These are phyloP conservation scores for Hirudinaria manillensis DNA, from an alignment of 2,888 invertebrate genomes.

Conservation along the genomic window DNA sequence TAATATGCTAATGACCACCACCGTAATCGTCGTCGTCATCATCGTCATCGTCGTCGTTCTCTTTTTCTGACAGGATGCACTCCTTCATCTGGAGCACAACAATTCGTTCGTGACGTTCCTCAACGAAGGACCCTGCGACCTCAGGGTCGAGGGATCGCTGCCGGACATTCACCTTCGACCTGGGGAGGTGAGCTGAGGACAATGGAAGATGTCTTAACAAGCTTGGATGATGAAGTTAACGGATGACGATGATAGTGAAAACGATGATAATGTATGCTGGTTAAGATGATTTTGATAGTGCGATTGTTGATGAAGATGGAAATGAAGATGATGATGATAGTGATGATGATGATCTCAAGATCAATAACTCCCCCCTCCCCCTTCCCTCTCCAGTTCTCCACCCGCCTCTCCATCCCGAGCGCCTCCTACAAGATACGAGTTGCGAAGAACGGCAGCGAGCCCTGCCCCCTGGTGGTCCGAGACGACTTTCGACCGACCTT, in stretches of 20 bases:
- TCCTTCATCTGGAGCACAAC: slow-evolving; percentile 54
- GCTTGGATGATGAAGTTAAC: neutral
- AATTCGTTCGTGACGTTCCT: slow-evolving; percentile 58
- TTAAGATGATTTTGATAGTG: slow-evolving; percentile 25
- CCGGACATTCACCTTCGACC: neutral
- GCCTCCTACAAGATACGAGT: neutral
- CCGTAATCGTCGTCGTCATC: neutral
- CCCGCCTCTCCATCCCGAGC: neutral
- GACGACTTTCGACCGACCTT: neutral
- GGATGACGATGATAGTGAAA: slow-evolving; percentile 18
- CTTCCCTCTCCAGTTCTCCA: neutral
- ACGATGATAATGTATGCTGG: slow-evolving; percentile 11
- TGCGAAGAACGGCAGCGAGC: neutral
- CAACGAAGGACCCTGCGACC: slow-evolving; percentile 63
- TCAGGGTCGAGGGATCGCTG: slow-evolving; percentile 43
- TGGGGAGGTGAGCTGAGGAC: neutral
- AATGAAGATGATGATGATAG: slow-evolving; percentile 15
- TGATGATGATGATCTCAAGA: slow-evolving; percentile 15
- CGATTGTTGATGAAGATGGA: slow-evolving; percentile 18
- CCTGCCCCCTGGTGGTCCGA: neutral
- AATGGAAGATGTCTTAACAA: neutral
- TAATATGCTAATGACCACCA: neutral
- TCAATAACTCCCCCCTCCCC: neutral
- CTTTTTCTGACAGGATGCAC: slow-evolving; percentile 34
- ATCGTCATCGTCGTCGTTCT: slow-evolving; percentile 5